A percentile compares a stretch with the other conserved stretches of the same genome.
phyloP scores from a whole-genome alignment of 2,113 vertebrate species.

The Cricetomys ansorgei region DNA sequence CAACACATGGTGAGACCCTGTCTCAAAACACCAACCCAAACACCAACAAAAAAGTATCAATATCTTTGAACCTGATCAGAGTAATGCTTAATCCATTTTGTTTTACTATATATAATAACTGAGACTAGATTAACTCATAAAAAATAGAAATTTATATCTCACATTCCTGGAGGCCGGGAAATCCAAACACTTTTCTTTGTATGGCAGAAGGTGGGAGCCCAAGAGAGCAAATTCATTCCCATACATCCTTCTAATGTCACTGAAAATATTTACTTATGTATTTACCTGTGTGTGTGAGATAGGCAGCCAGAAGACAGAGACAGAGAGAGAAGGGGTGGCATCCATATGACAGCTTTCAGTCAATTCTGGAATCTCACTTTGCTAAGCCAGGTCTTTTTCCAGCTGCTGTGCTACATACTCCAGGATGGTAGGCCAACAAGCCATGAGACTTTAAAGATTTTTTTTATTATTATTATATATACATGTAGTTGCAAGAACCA shows the following conservation, averaged over 20 bases:
- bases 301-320: neutral
- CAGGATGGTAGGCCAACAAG: neutral
- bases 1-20: neutral
- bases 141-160: neutral
- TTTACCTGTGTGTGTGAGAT: neutral
- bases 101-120: neutral
- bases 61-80: neutral
- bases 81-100: conserved; percentile 28
- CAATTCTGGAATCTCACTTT: neutral
- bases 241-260: neutral
- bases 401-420: neutral
- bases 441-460: neutral
- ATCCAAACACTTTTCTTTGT: neutral
- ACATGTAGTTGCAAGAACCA: neutral
- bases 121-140: neutral
- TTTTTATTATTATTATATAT: neutral
- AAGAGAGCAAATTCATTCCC: neutral
- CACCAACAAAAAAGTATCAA: neutral
- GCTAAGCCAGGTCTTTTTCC: neutral
- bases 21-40: neutral
- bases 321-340: neutral
- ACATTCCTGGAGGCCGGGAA: neutral
- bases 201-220: neutral
- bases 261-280: neutral
- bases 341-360: neutral